Percentiles rank a stretch among this genome's conserved stretches.
phyloP scores from a whole-genome alignment of 2,797 vertebrate genomes.

The Oreochromis mossambicus region DNA sequence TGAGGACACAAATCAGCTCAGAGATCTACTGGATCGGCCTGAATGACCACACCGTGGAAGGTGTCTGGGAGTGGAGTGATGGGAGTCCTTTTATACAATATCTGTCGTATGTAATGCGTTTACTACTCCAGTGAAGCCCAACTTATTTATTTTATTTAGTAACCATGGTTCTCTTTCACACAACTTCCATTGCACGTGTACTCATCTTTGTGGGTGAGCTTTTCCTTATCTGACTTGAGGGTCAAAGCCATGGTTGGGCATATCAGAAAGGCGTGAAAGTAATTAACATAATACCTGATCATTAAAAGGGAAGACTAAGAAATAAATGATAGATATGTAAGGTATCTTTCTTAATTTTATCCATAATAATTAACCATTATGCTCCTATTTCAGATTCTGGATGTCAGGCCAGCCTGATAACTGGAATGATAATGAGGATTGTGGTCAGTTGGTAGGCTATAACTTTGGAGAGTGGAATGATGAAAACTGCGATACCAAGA shows the following conservation, averaged over 20 bases:
- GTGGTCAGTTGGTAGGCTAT: conserved; percentile 63
- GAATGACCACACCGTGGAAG: conserved; percentile 65
- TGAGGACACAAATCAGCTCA: conserved; percentile 67
- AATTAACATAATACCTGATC: background rate
- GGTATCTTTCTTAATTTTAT: background rate
- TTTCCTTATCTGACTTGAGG: background rate
- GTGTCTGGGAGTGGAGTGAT: conserved; percentile 76
- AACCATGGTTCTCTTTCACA: background rate
- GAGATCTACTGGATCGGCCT: conserved; percentile 78
- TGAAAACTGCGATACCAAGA: conserved; percentile 54
- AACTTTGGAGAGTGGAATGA: conserved; percentile 72
- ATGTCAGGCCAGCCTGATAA: conserved; percentile 72
- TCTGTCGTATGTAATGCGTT: conserved; percentile 60
- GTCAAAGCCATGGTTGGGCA: background rate
- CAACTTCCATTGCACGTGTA: background rate
- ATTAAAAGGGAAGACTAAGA: background rate
- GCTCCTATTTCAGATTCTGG: conserved; percentile 67
- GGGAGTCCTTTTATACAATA: conserved; percentile 56
- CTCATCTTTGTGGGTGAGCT: background rate
- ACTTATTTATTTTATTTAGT: background rate
- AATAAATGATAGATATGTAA: background rate
- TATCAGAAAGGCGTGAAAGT: background rate
- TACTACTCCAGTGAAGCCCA: background rate
- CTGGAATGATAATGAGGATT: conserved; percentile 65
- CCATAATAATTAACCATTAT: background rate